Evolutionary conservation across 2,797 vertebrate genomes (phyloP), one percentile per base, ranked within the genome.

Genomic region (Rachycentron canadum): DNA sequence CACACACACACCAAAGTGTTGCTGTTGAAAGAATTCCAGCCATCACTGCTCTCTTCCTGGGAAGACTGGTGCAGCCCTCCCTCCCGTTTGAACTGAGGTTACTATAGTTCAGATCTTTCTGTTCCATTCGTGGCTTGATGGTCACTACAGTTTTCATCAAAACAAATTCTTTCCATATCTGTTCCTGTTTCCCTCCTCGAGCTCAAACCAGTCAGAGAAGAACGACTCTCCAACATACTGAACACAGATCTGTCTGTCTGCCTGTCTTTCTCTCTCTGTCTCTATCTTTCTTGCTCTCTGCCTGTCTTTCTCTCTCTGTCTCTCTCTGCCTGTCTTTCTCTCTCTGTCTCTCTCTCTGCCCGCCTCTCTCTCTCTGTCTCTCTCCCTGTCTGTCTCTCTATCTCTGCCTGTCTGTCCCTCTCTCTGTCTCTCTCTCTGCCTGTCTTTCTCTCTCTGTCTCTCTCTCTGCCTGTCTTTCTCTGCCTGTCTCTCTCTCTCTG

Each of bases 101-200:
- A 84, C 81, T 88, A 7, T 1, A 65, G 84, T 79, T 78, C 82
- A 81, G 3, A 2, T 73, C 64, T n/a, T 0, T 19, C 25, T 25
- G 52, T n/a, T 65, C 53, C 43, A 4, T 68, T 62, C 26, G 1
- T 30, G 65, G 76, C 62, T 76, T 53, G 45, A 69, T 64, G 76
- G 60, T 76, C 78, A 69, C 56, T 70, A 78, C 83, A n/a, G 6
- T 36, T 43, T 58, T 73, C 67, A 71, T 73, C 63, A 76, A 73
- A 91, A 86, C 79, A 87, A 78, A 85, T 83, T 88, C 69, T 71
- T 88, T 84, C 76, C 85, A 60, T 80, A 63, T 87, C 88, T 87
- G 63, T 57, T 77, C 69, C 75, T 50, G 65, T 73, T 90, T 82
- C 58, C 77, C 78, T 79, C 71, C 40, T 72, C 4, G 1, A 63